phyloP scores from a whole-genome alignment of 2,888 invertebrate genomes.

The Aricia artaxerxes region DNA sequence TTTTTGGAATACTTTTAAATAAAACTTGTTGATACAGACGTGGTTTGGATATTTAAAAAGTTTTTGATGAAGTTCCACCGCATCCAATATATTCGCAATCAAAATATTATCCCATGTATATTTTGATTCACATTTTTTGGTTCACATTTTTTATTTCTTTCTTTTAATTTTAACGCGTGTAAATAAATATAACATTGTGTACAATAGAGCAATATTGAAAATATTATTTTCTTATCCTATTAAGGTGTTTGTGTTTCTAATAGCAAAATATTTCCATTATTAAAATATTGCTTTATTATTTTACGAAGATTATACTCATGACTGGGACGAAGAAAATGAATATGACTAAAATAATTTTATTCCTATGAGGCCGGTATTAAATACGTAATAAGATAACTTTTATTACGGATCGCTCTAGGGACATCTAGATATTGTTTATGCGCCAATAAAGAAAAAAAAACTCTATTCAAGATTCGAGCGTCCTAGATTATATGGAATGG shows the following conservation, averaged over 20 bases:
- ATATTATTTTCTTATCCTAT: too few relatives aligned
- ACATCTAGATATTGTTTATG: slow-evolving; percentile 5
- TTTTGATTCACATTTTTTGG: not conserved
- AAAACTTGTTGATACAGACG: not conserved
- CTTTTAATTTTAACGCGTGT: not conserved
- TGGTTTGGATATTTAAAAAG: not conserved
- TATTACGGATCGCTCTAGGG: not conserved
- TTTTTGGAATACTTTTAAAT: not conserved
- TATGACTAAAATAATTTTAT: not conserved
- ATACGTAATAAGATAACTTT: slow-evolving; percentile 13
- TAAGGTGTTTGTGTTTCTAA: not conserved
- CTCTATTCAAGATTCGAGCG: not conserved
- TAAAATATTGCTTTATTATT: not conserved
- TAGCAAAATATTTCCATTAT: not conserved
- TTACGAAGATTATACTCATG: not conserved
- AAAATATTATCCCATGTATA: not conserved
- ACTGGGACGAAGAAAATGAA: slow-evolving; percentile 7
- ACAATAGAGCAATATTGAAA: too few relatives aligned
- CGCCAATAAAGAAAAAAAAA: not conserved
- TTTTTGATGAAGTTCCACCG: slow-evolving; percentile 3
- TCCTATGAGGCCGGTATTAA: not conserved
- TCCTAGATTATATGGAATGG: not conserved
- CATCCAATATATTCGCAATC: slow-evolving; percentile 17
- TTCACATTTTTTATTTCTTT: not conserved
- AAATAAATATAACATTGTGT: too few relatives aligned